Evolutionary conservation across 2,113 vertebrate species (phyloP).

Genomic region (Percina caprodes): DNA sequence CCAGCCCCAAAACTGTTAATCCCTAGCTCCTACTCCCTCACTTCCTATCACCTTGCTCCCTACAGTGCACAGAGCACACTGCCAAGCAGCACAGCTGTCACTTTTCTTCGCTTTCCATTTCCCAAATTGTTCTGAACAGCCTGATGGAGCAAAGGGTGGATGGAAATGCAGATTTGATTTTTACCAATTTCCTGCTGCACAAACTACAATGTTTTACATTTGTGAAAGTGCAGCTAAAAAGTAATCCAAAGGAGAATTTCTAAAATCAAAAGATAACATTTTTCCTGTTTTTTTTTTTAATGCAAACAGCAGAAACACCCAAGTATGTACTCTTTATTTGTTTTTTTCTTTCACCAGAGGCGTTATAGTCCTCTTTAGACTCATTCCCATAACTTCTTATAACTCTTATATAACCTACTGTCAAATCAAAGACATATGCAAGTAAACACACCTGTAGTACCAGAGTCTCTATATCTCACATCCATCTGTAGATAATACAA

Average conservation of each 20-base stretch:
- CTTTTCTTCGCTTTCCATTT: conserved; percentile 69
- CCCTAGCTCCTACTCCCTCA: conserved; percentile 64
- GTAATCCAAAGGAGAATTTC: conserved; percentile 37
- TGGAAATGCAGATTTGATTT: conserved; percentile 55
- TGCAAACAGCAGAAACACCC: background rate
- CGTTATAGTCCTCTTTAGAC: background rate
- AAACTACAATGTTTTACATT: conserved; percentile 36
- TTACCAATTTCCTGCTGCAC: conserved; percentile 44
- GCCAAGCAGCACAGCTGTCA: conserved; percentile 76
- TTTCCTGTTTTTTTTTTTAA: background rate
- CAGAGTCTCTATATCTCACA: background rate
- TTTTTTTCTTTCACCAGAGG: background rate
- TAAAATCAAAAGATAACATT: background rate
- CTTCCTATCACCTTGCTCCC: conserved; percentile 63
- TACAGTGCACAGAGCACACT: conserved; percentile 31
- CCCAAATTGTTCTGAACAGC: conserved; percentile 61
- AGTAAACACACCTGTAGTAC: conserved; percentile 35
- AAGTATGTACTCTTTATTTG: background rate
- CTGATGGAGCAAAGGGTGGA: conserved; percentile 52
- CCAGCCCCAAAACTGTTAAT: conserved; percentile 69
- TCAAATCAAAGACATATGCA: conserved; percentile 12
- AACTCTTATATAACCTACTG: background rate
- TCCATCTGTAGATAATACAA: conserved; percentile 22
- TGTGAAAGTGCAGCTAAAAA: conserved; percentile 32
- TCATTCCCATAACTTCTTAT: conserved; percentile 25